Percentiles rank a stretch among this genome's conserved stretches.
phyloP scores from a whole-genome alignment of 2,113 vertebrate genomes.

The Petaurus breviceps region DNA sequence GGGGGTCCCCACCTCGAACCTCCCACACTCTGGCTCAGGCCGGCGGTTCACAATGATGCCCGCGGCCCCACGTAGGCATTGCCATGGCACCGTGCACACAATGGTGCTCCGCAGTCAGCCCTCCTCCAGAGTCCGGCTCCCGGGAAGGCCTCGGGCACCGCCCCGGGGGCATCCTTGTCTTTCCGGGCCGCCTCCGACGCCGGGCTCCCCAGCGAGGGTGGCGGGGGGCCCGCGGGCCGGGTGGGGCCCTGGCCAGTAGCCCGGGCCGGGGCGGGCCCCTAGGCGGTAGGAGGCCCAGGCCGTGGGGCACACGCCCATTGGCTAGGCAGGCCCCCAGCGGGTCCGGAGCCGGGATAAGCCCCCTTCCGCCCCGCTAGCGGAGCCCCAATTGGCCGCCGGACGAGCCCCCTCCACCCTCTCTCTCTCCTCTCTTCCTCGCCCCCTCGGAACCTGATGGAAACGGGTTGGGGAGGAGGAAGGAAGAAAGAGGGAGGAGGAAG shows the following conservation, averaged over 20 bases:
- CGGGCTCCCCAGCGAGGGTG: not conserved
- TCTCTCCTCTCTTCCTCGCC: not conserved
- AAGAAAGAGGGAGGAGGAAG: slow-evolving; percentile 27
- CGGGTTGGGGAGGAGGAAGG: slow-evolving; percentile 28
- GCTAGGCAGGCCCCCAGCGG: slow-evolving; percentile 16
- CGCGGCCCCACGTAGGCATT: not conserved
- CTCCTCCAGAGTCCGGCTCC: not conserved
- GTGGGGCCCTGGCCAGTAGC: slow-evolving; percentile 58
- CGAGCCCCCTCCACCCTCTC: not conserved
- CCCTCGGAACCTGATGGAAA: slow-evolving; percentile 11
- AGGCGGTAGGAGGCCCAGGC: slow-evolving; percentile 19
- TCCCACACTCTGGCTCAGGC: not conserved
- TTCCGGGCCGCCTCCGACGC: not conserved
- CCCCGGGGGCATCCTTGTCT: not conserved
- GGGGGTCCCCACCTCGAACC: not conserved
- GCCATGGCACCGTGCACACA: slow-evolving; percentile 13
- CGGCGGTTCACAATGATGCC: too few relatives aligned
- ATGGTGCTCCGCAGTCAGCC: not conserved
- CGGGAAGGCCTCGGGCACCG: not conserved
- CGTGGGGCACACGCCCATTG: slow-evolving; percentile 58
- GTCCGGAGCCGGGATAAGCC: slow-evolving; percentile 2
- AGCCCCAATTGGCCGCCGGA: slow-evolving; percentile 55
- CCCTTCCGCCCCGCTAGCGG: slow-evolving; percentile 33
- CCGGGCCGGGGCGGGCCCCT: not conserved
- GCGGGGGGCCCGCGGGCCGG: slow-evolving; percentile 1